Percentiles rank a stretch among this genome's conserved stretches.
Evolutionary conservation across 1,140 invertebrate genomes (phyloP).

Genomic region (Pectinophora gossypiella): DNA sequence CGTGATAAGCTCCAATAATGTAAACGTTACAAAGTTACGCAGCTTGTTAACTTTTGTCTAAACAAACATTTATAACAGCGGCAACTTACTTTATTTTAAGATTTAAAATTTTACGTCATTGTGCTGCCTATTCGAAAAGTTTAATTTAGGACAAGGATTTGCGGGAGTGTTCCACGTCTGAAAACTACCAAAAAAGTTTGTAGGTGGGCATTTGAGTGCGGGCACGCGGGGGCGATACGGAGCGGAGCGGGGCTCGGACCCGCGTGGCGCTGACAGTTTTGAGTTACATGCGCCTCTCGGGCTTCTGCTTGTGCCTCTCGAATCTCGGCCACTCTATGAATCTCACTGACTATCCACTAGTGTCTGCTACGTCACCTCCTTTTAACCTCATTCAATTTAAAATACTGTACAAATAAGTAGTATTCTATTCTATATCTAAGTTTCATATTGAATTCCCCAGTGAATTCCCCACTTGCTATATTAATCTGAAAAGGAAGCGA

Average conservation of each 20-base stretch:
- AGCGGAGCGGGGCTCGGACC: background rate
- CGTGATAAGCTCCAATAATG: background rate
- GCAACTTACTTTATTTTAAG: background rate
- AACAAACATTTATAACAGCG: background rate
- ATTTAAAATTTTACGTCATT: too few relatives aligned
- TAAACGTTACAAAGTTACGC: background rate
- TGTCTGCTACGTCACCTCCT: too few relatives aligned
- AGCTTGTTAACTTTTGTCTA: background rate
- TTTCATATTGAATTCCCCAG: too few relatives aligned
- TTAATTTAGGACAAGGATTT: background rate
- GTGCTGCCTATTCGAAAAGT: background rate
- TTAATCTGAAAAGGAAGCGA: too few relatives aligned
- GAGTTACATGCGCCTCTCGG: background rate
- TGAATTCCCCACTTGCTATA: too few relatives aligned
- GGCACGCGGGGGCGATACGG: background rate
- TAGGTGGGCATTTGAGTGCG: background rate
- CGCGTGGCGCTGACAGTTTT: background rate
- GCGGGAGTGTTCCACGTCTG: background rate
- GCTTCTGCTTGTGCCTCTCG: background rate
- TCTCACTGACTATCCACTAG: too few relatives aligned
- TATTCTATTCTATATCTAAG: too few relatives aligned
- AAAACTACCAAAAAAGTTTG: background rate
- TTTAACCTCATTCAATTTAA: too few relatives aligned
- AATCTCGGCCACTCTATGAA: background rate
- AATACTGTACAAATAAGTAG: too few relatives aligned